A percentile compares a stretch with the other conserved stretches of the same genome.
phyloP scores from a whole-genome alignment of 2,888 invertebrate species.

The Drosophila atroscutellata region DNA sequence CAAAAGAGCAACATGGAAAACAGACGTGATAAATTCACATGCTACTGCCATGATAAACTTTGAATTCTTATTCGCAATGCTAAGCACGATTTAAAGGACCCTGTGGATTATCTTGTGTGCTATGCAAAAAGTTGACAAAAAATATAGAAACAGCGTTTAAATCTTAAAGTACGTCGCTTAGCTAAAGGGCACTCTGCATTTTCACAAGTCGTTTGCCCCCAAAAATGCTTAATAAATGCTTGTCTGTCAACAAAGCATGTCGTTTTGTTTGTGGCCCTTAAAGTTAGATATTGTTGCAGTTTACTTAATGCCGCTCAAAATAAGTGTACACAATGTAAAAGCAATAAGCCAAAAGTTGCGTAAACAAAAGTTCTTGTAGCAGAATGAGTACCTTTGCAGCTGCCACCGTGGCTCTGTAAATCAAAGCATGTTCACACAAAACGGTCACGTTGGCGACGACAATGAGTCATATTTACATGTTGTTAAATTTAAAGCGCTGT shows the following conservation, averaged over 20 bases:
- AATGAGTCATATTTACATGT: constrained; percentile 34
- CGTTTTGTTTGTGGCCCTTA: neutral
- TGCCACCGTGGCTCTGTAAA: constrained; percentile 10
- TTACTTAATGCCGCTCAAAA: constrained; percentile 9
- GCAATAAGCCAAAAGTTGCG: neutral
- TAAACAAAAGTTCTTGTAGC: constrained; percentile 9
- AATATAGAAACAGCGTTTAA: neutral
- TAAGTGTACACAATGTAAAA: neutral
- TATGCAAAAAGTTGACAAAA: neutral
- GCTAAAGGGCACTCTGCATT: neutral
- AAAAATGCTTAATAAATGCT: constrained; percentile 21
- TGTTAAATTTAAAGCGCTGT: neutral
- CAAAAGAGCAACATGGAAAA: neutral
- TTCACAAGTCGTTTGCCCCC: constrained; percentile 15
- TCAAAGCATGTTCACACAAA: constrained; percentile 11
- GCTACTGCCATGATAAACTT: constrained; percentile 1
- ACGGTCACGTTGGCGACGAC: constrained; percentile 2
- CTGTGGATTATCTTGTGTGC: constrained; percentile 4
- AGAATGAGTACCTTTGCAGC: constrained; percentile 21
- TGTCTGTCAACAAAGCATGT: constrained; percentile 11
- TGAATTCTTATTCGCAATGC: constrained; percentile 4
- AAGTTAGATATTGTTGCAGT: constrained; percentile 6
- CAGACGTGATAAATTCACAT: neutral
- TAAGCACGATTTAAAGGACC: constrained; percentile 1
- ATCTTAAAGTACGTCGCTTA: too few species aligned